Percentiles rank a stretch among this genome's conserved stretches.
Evolutionary conservation across 2,113 vertebrate species (phyloP).

Genomic region (Microtus pennsylvanicus): DNA sequence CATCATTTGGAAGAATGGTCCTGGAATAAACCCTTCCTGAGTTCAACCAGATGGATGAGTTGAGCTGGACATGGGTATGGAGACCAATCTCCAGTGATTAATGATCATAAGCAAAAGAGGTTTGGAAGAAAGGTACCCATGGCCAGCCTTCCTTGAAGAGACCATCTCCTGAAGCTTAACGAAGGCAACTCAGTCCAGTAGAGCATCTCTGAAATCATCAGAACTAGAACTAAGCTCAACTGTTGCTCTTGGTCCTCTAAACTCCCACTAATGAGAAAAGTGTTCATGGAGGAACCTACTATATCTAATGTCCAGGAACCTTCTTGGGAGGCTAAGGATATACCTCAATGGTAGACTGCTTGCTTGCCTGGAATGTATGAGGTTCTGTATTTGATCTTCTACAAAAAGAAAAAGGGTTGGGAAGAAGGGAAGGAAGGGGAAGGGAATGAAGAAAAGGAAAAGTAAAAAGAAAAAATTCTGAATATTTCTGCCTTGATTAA

Average conservation of each 20-base stretch:
- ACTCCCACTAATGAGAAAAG: background rate
- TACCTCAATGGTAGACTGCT: background rate
- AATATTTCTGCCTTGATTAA: background rate
- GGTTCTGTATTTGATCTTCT: background rate
- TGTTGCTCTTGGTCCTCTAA: background rate
- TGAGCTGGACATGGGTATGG: background rate
- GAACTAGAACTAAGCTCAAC: background rate
- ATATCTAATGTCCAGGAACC: background rate
- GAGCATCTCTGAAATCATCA: constrained; percentile 11
- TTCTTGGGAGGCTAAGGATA: background rate
- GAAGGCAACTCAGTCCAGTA: background rate
- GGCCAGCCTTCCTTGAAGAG: background rate
- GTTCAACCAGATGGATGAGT: background rate
- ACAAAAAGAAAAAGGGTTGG: background rate
- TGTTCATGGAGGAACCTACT: background rate
- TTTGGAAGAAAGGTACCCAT: background rate
- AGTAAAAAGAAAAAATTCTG: background rate
- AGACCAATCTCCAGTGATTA: background rate
- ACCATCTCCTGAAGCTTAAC: background rate
- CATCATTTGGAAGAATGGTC: background rate
- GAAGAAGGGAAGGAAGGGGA: no score
- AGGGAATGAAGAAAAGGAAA: background rate
- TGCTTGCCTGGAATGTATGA: background rate
- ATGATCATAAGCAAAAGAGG: background rate
- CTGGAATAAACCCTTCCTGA: background rate